Evolutionary conservation across 2,113 vertebrate species (phyloP).

Genomic region (Probosciger aterrimus): DNA sequence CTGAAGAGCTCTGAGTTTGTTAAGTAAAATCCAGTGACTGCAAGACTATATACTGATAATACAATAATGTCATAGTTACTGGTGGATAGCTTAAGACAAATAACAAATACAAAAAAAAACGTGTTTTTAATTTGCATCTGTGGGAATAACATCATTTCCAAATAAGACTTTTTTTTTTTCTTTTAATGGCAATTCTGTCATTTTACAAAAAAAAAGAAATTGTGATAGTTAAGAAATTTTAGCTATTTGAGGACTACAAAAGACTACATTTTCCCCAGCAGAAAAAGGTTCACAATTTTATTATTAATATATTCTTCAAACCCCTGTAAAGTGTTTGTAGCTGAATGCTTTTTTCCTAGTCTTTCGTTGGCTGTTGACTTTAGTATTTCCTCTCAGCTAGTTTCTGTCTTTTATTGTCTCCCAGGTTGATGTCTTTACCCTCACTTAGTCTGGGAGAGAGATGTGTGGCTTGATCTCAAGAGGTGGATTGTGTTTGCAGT

Average conservation of each 20-base stretch:
- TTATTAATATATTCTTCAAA: neutral
- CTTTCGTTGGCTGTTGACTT: neutral
- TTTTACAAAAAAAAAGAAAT: neutral
- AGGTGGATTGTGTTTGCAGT: neutral
- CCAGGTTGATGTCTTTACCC: neutral
- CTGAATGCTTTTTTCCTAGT: neutral
- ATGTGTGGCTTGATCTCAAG: neutral
- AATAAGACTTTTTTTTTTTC: neutral
- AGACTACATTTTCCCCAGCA: accelerated
- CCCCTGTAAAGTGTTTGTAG: neutral
- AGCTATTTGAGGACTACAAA: neutral
- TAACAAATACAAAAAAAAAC: neutral
- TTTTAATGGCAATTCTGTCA: neutral
- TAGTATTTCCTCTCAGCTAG: neutral
- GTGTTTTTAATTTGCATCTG: neutral
- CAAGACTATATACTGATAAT: neutral
- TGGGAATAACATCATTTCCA: neutral
- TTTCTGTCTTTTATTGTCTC: neutral
- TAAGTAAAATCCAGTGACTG: neutral
- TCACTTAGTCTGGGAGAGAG: neutral
- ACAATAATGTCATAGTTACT: neutral
- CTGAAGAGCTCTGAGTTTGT: neutral
- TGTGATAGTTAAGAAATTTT: neutral
- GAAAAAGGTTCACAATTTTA: neutral
- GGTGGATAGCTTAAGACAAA: neutral